phyloP scores from a whole-genome alignment of 2,888 invertebrate genomes.

The Torymus aiolomorphi region DNA sequence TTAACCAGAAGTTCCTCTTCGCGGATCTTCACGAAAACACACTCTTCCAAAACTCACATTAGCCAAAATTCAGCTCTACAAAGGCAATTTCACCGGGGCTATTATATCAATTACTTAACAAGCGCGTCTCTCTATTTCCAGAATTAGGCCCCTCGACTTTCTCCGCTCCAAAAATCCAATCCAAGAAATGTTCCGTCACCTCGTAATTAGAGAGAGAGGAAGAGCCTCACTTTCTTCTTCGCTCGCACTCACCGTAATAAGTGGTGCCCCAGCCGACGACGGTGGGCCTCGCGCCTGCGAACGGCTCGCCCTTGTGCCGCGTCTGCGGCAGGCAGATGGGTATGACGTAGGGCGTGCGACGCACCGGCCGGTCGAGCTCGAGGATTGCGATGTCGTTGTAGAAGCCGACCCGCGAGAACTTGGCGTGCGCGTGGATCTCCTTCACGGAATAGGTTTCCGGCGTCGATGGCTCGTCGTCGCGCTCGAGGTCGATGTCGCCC shows the following conservation, averaged over 20 bases:
- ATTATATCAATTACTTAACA: no score
- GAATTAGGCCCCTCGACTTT: no score
- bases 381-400: conserved; percentile 96
- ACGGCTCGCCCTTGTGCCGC: conserved; percentile 79
- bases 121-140: no score
- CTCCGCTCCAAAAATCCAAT: no score
- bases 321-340: conserved; percentile 89
- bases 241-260: conserved; percentile 80
- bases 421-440: conserved; percentile 88
- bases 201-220: no score
- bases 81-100: no score
- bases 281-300: conserved; percentile 86
- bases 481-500: conserved; percentile 90
- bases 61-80: no score
- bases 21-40: no score
- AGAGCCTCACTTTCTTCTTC: no score
- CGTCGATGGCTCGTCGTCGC: conserved; percentile 89
- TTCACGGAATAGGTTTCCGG: conserved; percentile 88
- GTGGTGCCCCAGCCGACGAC: conserved; percentile 97
- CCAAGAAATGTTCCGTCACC: no score
- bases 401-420: conserved; percentile 93
- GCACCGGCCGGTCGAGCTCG: conserved; percentile 83
- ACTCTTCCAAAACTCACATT: no score
- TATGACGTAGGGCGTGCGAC: conserved; percentile 89
- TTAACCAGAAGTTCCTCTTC: no score